Conservation (phyloP, 2,888 invertebrate species). For the Hofmannophila pseudospretella region DNA sequence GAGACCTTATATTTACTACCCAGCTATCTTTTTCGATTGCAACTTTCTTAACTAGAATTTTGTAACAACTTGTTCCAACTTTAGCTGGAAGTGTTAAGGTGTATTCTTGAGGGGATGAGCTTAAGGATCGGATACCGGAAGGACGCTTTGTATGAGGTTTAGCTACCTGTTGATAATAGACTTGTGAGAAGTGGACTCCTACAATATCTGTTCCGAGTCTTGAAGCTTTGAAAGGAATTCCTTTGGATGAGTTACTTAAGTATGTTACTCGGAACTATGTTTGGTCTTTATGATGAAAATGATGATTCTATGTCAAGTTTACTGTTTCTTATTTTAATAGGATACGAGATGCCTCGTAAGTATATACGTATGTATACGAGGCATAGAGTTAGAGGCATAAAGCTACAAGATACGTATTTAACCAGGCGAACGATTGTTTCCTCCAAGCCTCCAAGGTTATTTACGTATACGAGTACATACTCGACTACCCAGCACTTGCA, state of each 20-base stretch:
- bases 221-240: conserved; percentile 48
- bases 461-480: no score
- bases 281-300: no score
- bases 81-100: conserved; percentile 21
- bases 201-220: conserved; percentile 47
- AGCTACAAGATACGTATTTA: no score
- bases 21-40: neutral
- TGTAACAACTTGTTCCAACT: neutral
- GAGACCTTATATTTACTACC: conserved; percentile 15
- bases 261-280: no score
- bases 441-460: no score
- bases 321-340: no score
- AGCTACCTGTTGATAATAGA: conserved; percentile 73
- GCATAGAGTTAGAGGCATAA: no score
- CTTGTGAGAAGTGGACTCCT: conserved; percentile 52
- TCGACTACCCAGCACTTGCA: no score
- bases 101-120: conserved; percentile 17
- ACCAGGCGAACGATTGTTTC: no score
- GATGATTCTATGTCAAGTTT: no score
- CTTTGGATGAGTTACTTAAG: conserved; percentile 14
- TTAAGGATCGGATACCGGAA: conserved; percentile 58
- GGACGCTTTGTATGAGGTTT: conserved; percentile 61
- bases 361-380: no score
- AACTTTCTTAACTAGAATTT: neutral
- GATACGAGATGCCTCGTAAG: no score